phyloP scores from a whole-genome alignment of 2,888 invertebrate genomes.

The Sussaba pulchella region DNA sequence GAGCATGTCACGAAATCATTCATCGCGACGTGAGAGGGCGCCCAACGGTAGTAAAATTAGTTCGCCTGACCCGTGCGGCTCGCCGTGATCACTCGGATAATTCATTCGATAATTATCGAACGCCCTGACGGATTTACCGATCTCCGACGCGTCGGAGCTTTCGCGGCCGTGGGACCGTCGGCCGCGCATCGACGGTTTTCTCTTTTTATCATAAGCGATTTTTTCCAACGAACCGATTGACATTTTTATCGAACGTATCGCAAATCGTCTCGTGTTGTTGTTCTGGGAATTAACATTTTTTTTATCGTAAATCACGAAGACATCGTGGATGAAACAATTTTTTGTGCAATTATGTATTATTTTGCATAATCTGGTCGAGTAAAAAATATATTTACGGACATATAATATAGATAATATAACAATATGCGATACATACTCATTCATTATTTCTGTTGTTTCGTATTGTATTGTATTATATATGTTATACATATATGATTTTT shows the following conservation, averaged over 20 bases:
- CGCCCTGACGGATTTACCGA: constrained; percentile 59
- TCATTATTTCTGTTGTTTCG: too few species aligned
- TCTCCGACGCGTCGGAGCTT: constrained; percentile 3
- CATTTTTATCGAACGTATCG: constrained; percentile 9
- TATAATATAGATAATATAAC: too few species aligned
- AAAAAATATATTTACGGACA: too few species aligned
- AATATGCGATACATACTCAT: too few species aligned
- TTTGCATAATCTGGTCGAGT: background rate
- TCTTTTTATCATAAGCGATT: constrained; percentile 18
- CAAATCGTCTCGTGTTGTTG: background rate
- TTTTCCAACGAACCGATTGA: background rate
- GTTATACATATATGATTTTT: too few species aligned
- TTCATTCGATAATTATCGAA: constrained; percentile 66
- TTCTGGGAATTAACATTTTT: background rate
- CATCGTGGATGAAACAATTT: background rate
- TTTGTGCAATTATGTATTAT: background rate
- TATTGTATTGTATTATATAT: too few species aligned
- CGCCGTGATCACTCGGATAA: constrained; percentile 63
- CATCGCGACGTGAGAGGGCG: constrained; percentile 60
- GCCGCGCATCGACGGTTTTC: constrained; percentile 13
- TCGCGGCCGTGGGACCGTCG: constrained; percentile 47
- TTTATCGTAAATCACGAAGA: background rate
- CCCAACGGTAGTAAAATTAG: constrained; percentile 58
- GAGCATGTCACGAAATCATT: constrained; percentile 58
- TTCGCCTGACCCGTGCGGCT: constrained; percentile 49